Base-by-base conservation (phyloP, 2,797 vertebrate genomes). In the Xenops minutus region DNA sequence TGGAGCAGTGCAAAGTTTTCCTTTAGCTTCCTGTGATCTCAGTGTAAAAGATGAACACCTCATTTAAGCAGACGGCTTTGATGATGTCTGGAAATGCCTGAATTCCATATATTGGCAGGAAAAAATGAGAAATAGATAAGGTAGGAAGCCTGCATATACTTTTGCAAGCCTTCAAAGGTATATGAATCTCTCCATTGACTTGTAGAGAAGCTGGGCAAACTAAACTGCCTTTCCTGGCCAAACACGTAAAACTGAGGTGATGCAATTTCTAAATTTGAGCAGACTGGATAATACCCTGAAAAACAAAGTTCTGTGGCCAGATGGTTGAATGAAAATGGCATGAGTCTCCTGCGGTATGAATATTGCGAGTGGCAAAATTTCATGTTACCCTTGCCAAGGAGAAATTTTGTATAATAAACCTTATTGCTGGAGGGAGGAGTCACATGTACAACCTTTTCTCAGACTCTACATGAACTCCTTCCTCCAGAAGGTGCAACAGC, bases 291-390 rank as follows among this genome's bases (percentile, higher is more conserved):
- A 92, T 92, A 90, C 82, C 85, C 92, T 93, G 92, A 87, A 88
- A 96, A 96, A 95, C 91, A 96, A 92, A 92, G 89, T 91, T 93
- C 74, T 89, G 69, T 91, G 91, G 82, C 92, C 95, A 97, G 95
- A 96, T 96, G 95, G 95, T 86, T 96, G 94, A 96, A 95, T 79
- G 88, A 93, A 93, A 96, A 94, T 96, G 95, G 89, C 91, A 90
- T 92, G 88, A 95, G 87, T 95, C 92, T 96, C 95, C 95, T 89
- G 95, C 67, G 55, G 92, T 56, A 94, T 66, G 89, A 95, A 88
- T 89, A 93, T 84, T 92, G 91, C 79, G 0, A 93, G 84, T 92
- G 94, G 95, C 94, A 94, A 94, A 88, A 91, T 85, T 93, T 95
- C 87, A 66, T 59, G 48, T 83, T 86, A 51, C 39, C 39, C 79